These are phyloP conservation scores for Thinocorus orbignyianus DNA, from an alignment of 2,113 vertebrate species.

Conservation along the genomic window DNA sequence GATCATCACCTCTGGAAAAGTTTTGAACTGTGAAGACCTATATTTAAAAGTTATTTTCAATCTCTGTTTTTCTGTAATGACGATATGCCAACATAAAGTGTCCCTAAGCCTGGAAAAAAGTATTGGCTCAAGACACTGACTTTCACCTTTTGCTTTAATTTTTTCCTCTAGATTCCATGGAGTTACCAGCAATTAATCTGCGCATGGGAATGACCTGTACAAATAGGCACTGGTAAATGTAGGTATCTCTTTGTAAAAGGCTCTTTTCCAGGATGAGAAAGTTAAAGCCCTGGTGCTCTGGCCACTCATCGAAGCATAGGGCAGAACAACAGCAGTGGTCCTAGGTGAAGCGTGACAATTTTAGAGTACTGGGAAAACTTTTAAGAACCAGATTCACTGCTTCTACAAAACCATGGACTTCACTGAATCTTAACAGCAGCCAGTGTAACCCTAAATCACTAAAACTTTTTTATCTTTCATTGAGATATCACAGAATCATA, in stretches of 20 bases:
- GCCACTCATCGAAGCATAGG: background rate
- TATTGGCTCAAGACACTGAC: background rate
- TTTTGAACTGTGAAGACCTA: background rate
- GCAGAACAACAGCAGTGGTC: background rate
- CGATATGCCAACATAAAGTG: background rate
- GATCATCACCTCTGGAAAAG: background rate
- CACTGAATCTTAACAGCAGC: background rate
- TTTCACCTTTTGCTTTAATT: background rate
- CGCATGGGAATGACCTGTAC: background rate
- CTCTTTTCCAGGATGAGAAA: background rate
- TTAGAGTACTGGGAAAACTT: background rate
- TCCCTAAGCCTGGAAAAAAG: background rate
- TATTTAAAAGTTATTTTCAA: background rate
- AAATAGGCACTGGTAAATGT: background rate
- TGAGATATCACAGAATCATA: too few relatives aligned
- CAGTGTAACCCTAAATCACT: background rate
- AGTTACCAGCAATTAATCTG: background rate
- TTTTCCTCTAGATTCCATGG: background rate
- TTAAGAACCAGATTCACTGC: background rate
- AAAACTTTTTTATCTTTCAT: background rate
- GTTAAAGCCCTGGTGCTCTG: background rate
- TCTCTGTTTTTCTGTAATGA: background rate
- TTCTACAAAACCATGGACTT: background rate
- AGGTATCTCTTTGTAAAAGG: background rate
- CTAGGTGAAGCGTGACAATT: background rate